Evolutionary conservation across 2,797 vertebrate species (phyloP), one percentile per base, ranked within the genome.

Genomic region (Coregonus sp.): DNA sequence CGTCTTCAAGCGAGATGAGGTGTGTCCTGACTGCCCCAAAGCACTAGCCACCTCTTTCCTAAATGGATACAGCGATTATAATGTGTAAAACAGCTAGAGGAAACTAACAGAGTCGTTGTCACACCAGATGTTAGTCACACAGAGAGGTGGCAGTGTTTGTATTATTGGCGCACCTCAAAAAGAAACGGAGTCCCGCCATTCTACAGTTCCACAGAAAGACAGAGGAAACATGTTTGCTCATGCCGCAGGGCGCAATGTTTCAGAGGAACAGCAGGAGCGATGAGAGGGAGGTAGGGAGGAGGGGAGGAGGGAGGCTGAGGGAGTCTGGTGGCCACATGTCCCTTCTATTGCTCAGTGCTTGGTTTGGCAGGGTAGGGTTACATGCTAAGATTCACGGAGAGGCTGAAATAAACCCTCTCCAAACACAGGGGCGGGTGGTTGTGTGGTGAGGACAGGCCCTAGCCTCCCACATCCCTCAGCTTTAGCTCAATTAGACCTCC

Each of bases 291-390:
- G 51, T 66, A 69, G 66, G 71, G 74, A 78, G 71, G 63, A 31
- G 73, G 31, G 74, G 63, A 47, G 75, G 83, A 77, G 68, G 78
- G 74, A 90, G 90, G 93, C 74, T 70, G 72, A 77, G 73, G 81
- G 74, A 80, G 85, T 90, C 94, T 95, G 94, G 93, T 91, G 91
- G 90, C 94, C 94, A 95, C 93, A 95, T 95, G 94, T 94, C 87
- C 74, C 88, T 78, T 69, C 80, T 87, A 78, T 84, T 83, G 86
- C 86, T 90, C 80, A 70, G 81, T 29, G 81, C 85, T 71, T 74
- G 85, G 90, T 87, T 87, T 86, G 85, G 85, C 82, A 82, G 84
- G 85, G 80, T 86, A 86, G 85, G 86, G 80, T 90, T 91, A 91
- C 79, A 86, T 91, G 87, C 89, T 92, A 93, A 94, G 86, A 86